Evolutionary conservation across 2,113 vertebrate genomes (phyloP).

Genomic region (Odocoileus hemionus): DNA sequence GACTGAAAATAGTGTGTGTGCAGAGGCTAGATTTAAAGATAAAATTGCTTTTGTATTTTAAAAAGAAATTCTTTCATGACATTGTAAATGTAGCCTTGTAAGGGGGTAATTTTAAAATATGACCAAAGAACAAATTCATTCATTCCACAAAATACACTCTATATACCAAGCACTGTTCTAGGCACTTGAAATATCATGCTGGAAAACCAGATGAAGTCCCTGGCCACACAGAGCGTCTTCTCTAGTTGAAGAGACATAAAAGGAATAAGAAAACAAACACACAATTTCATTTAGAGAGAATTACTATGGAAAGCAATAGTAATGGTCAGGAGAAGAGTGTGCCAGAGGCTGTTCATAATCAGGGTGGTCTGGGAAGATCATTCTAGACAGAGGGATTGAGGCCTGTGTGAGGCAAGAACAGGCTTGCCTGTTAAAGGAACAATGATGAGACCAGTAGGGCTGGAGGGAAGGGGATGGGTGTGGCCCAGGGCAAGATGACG

Average conservation of each 20-base stretch:
- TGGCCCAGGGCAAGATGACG: not conserved
- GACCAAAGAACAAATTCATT: not conserved
- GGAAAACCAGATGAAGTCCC: not conserved
- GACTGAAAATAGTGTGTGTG: not conserved
- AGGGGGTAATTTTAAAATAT: not conserved
- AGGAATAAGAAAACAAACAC: not conserved
- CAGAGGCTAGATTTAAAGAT: not conserved
- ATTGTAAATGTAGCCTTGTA: not conserved
- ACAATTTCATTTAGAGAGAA: not conserved
- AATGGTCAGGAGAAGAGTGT: not conserved
- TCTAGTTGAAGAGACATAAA: not conserved
- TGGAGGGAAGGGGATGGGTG: not conserved
- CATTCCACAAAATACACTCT: not conserved
- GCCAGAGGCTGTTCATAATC: not conserved
- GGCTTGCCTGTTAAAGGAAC: not conserved
- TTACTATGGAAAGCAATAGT: not conserved
- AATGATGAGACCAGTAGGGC: not conserved
- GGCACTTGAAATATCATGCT: not conserved
- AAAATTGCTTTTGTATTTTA: not conserved
- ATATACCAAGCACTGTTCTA: not conserved
- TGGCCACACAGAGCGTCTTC: not conserved
- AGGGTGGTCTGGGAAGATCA: not conserved
- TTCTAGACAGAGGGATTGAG: not conserved
- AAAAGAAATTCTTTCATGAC: not conserved
- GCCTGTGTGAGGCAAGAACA: not conserved